These are phyloP conservation scores for Bothrops jararaca DNA, from an alignment of 2,113 vertebrate species.

Conservation along the genomic window DNA sequence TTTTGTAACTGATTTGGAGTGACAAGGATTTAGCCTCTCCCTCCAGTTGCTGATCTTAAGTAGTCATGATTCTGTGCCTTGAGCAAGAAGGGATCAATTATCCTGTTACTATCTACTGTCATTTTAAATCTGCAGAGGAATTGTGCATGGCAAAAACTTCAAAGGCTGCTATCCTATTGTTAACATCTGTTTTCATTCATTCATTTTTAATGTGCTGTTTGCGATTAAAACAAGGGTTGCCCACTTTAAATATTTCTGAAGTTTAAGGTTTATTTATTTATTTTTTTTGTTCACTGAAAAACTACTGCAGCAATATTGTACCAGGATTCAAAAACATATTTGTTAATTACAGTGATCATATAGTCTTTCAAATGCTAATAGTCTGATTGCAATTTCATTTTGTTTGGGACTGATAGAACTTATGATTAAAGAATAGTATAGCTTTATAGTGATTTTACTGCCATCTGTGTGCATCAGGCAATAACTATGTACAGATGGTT, in stretches of 20 bases:
- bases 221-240: slow-evolving; percentile 59
- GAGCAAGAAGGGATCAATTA: slow-evolving; percentile 72
- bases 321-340: slow-evolving; percentile 58
- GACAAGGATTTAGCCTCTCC: slow-evolving; percentile 66
- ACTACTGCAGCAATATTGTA: slow-evolving; percentile 61
- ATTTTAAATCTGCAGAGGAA: slow-evolving; percentile 72
- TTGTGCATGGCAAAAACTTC: slow-evolving; percentile 64
- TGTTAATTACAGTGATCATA: slow-evolving; percentile 81
- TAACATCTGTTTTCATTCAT: slow-evolving; percentile 67
- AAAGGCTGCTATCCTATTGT: slow-evolving; percentile 66
- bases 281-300: slow-evolving; percentile 54
- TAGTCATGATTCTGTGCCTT: slow-evolving; percentile 64
- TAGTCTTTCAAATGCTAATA: slow-evolving; percentile 90
- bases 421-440: slow-evolving; percentile 89
- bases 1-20: slow-evolving; percentile 65
- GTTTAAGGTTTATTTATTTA: neutral
- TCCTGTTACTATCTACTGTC: slow-evolving; percentile 69
- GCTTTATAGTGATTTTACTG: slow-evolving; percentile 85
- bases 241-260: slow-evolving; percentile 53
- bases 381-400: slow-evolving; percentile 85
- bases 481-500: slow-evolving; percentile 97
- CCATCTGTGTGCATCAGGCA: slow-evolving; percentile 92
- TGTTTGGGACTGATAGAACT: slow-evolving; percentile 93
- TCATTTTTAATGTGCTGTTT: slow-evolving; percentile 53
- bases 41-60: slow-evolving; percentile 64